phyloP scores from a whole-genome alignment of 1,140 invertebrate genomes.

The Euwallacea similis region DNA sequence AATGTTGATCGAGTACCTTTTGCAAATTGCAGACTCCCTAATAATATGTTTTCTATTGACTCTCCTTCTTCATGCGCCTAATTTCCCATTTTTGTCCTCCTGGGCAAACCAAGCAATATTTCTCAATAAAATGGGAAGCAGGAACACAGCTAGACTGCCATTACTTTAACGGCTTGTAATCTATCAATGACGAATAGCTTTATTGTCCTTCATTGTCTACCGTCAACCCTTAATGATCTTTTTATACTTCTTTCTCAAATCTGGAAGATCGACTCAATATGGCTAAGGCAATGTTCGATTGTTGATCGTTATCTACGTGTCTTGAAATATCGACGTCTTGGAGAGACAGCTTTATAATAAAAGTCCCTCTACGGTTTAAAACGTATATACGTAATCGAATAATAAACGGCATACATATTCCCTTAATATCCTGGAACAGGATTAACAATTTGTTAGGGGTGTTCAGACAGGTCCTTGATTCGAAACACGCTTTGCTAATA shows the following conservation, averaged over 20 bases:
- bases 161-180: conserved; percentile 42
- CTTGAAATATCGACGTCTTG: conserved; percentile 21
- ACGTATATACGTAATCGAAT: conserved; percentile 12
- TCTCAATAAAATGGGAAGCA: conserved; percentile 35
- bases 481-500: conserved; percentile 42
- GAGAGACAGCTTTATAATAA: neutral
- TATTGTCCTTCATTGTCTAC: conserved; percentile 33
- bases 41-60: no score
- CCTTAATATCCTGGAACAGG: conserved; percentile 44
- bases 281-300: conserved; percentile 21
- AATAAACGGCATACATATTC: conserved; percentile 37
- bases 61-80: no score
- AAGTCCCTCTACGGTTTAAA: neutral
- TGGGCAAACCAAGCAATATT: conserved; percentile 11
- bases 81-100: no score
- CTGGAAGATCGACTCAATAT: conserved; percentile 29
- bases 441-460: conserved; percentile 45
- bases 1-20: no score
- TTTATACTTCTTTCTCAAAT: conserved; percentile 38
- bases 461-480: conserved; percentile 39
- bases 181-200: conserved; percentile 43
- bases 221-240: conserved; percentile 29
- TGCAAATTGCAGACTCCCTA: no score
- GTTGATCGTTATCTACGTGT: conserved; percentile 29
- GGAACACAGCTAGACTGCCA: conserved; percentile 23